Base-by-base conservation (phyloP, 2,888 invertebrate genomes). In the Ypsolopha scabrella region DNA sequence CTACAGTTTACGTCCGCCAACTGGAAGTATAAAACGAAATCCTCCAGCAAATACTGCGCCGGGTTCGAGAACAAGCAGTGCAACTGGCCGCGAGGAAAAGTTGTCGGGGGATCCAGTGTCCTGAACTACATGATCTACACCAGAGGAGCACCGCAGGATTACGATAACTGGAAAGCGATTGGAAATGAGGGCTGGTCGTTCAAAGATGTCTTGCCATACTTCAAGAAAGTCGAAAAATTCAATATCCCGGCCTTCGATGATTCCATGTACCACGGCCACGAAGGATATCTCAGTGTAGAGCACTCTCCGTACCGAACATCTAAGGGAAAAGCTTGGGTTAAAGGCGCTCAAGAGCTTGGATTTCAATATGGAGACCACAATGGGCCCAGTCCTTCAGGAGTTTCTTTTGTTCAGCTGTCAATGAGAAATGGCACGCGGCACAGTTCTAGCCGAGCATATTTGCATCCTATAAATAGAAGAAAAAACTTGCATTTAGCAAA, bases 101-200 rank as follows among this genome's bases (percentile, higher is more conserved):
- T 93, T 0, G 88, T 96, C 66, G 96, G 96, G 6, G 96, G 96
- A 1, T 91, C 91, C 7, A 93, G 93, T 56, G 91, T 93, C 0
- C 79, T 95, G 8, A 95, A 95, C 68, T 92, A 91, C 60, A 94
- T 96, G 94, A 90, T 93, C 62, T 94, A 93, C 62, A 92, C 92
- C 0, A 79, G 93, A 55, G 94, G 93, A 9, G 88, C 91, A 60
- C 85, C 88, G 0, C 74, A 83, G 4, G 95, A 96, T 65, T 96
- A 93, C 68, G 92, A 95, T 63, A 76, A 85, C 6, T 96, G 96
- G 96, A 89, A 89, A 10, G 80, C 79, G 1, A 67, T 90, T 63
- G 94, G 93, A 0, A 93, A 93, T 67, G 72, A 86, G 0, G 93
- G 92, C 0, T 94, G 94, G 94, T 88, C 91, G 48, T 94, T 89